Base-by-base conservation (phyloP, 2,797 vertebrate species). In the Rhincodon typus region DNA sequence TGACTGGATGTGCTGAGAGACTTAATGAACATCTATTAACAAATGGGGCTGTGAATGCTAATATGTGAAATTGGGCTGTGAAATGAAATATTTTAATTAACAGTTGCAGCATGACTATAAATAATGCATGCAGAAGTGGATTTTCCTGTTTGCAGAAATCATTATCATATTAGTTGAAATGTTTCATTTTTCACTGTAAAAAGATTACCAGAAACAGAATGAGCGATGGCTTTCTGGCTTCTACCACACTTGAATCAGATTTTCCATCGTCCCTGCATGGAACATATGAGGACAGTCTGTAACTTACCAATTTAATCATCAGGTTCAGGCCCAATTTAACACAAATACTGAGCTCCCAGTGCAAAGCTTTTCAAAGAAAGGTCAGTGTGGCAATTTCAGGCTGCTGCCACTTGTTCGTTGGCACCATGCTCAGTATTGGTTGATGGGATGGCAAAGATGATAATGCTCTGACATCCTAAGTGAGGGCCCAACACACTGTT, bases 51-150 rank as follows among this genome's bases (percentile, higher is more conserved):
- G 94, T 30, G 70, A 95, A 95, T 95, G 69, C 70, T 95, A 77
- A 95, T 74, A 72, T 77, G 94, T 77, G 72, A 77, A 57, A 57
- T 57, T 94, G 94, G 94, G 94, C 70, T 95, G 46, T 77, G 77
- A 95, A 53, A 74, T 74, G 70, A 95, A 74, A 95, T 95, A 95
- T 95, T 72, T 95, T 95, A 95, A 95, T 95, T 95, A 95, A 95
- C 69, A 95, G 72, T 95, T 77, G 30, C 42, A n/a, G 46, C 46
- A 77, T 69, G 25, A 21, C 94, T 77, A 95, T 95, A 77, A 95
- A 77, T 95, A 95, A 77, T 95, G 42, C 34, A 77, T 50, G 27
- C 46, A 34, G 13, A 95, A 34, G 13, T 74, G 94, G 94, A 77
- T 27, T 77, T 94, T 95, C 70, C 94, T 95, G 69, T 53, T 74